Evolutionary conservation across 2,797 vertebrate genomes (phyloP).

Genomic region (Falco novaeseelandiae): DNA sequence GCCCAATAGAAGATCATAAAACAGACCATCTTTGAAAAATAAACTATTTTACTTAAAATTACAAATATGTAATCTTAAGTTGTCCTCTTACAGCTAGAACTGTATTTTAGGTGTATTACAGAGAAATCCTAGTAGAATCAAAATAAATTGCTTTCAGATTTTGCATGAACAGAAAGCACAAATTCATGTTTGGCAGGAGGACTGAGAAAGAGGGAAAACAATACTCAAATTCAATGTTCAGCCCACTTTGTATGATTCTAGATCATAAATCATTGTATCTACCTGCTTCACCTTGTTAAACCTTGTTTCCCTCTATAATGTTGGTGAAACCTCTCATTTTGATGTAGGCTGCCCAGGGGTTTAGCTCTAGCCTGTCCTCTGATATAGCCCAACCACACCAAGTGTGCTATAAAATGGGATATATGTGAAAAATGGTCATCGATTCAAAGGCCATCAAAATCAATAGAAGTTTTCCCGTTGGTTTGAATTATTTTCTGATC

Average conservation of each 20-base stretch:
- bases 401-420: not conserved
- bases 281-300: not conserved
- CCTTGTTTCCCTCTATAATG: not conserved
- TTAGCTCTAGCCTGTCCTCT: not conserved
- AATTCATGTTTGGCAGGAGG: not conserved
- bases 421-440: not conserved
- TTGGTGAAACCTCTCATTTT: not conserved
- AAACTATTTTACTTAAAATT: not conserved
- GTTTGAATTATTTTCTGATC: not conserved
- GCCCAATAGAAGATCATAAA: slow-evolving; percentile 1
- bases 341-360: not conserved
- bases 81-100: not conserved
- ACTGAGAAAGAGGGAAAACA: not conserved
- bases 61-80: not conserved
- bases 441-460: not conserved
- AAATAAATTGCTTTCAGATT: not conserved
- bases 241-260: not conserved
- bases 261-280: not conserved
- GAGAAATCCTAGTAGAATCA: not conserved
- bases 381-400: not conserved
- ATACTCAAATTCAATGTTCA: not conserved
- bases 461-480: not conserved
- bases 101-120: not conserved
- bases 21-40: not conserved
- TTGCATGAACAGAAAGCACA: not conserved